Percentiles rank a stretch among this genome's conserved stretches.
Evolutionary conservation across 1,140 invertebrate species (phyloP).

Genomic region (Drosophila nannoptera): DNA sequence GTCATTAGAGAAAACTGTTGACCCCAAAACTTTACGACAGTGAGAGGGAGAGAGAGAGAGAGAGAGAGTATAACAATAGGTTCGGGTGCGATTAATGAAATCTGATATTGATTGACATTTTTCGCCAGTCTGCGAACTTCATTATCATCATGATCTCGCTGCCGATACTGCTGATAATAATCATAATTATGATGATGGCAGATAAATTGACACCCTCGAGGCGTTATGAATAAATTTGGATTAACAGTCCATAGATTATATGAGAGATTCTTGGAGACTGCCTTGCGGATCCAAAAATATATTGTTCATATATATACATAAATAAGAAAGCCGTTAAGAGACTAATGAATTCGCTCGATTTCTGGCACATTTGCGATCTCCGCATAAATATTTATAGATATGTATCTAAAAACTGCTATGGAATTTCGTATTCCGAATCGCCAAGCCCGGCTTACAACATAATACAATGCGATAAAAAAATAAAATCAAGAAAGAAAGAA

Average conservation of each 20-base stretch:
- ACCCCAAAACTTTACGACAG: conserved; percentile 12
- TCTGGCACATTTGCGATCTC: conserved; percentile 54
- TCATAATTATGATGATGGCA: conserved; percentile 61
- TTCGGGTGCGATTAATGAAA: conserved; percentile 56
- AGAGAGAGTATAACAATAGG: conserved; percentile 10
- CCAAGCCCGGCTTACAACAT: conserved; percentile 32
- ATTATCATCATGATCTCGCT: conserved; percentile 41
- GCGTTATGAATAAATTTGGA: conserved; percentile 64
- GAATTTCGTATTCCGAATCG: conserved; percentile 7
- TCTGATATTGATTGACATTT: conserved; percentile 68
- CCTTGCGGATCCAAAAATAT: not conserved
- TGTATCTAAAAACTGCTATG: conserved; percentile 6
- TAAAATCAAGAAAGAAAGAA: conserved; percentile 6
- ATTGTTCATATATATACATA: conserved; percentile 28
- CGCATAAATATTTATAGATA: conserved; percentile 27
- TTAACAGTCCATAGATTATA: conserved; percentile 15
- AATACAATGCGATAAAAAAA: not conserved
- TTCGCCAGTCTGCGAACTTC: conserved; percentile 23
- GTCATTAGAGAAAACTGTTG: conserved; percentile 13
- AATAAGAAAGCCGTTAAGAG: conserved; percentile 64
- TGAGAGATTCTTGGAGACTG: not conserved
- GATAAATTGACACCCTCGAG: conserved; percentile 71
- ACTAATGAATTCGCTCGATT: conserved; percentile 63
- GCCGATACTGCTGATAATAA: not conserved
- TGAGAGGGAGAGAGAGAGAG: not conserved